Evolutionary conservation across 2,888 invertebrate genomes (phyloP), one percentile per base, ranked within the genome.

Genomic region (Crioceris asparagi): DNA sequence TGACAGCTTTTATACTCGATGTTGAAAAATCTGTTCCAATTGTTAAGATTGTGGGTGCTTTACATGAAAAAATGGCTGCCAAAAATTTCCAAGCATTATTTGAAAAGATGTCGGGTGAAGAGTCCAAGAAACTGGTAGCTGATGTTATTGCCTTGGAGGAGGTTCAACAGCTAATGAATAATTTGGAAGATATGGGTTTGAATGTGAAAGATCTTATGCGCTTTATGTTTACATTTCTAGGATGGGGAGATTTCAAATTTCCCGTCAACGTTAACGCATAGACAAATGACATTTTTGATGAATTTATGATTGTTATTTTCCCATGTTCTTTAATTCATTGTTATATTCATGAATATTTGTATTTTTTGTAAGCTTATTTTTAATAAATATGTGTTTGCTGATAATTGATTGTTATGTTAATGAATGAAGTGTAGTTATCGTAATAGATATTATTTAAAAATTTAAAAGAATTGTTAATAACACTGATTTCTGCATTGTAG

Each of bases 241-340:
- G 54, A 15, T 56, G 55, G 55, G 46, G 45, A 10, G 43, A 44
- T 23, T 40, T 40, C 15, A 32, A 43, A 16, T 5, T 39, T 7
- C 5, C 17, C n/a, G n/a, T n/a, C n/a, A n/a, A n/a, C n/a, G n/a
- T n/a, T n/a, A n/a, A n/a, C n/a, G n/a, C n/a, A n/a, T n/a, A n/a
- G n/a, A n/a, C n/a, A n/a, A n/a, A n/a, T n/a, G n/a, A n/a, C n/a
- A n/a, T n/a, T n/a, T n/a, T n/a, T n/a, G n/a, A n/a, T n/a, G n/a
- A n/a, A n/a, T n/a, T n/a, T n/a, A n/a, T n/a, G n/a, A n/a, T n/a
- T n/a, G n/a, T n/a, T n/a, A n/a, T n/a, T n/a, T n/a, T n/a, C n/a
- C n/a, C n/a, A n/a, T n/a, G n/a, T n/a, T n/a, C n/a, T n/a, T n/a
- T n/a, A n/a, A n/a, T n/a, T n/a, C n/a, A n/a, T n/a, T n/a, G n/a